Conservation (phyloP, 2,113 vertebrate species). For the Hoplias malabaricus region DNA sequence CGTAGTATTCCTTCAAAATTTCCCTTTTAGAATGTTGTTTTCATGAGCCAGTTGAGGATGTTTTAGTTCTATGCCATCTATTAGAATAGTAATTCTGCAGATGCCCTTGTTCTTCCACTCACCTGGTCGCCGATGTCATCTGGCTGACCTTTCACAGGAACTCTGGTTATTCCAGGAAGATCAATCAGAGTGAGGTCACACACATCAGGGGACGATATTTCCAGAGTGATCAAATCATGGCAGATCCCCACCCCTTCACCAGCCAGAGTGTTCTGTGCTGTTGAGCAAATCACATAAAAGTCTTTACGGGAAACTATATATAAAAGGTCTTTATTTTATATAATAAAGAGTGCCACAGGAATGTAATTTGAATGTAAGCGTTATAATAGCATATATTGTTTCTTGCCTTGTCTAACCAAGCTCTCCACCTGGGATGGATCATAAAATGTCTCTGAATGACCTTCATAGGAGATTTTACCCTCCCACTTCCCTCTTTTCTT, state of each 20-base stretch:
- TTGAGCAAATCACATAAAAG: neutral
- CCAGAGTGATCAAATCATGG: slow-evolving; percentile 68
- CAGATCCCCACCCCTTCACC: slow-evolving; percentile 69
- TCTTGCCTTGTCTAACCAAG: slow-evolving; percentile 35
- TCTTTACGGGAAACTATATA: no score
- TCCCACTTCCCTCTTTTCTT: slow-evolving; percentile 42
- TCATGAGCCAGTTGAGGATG: no score
- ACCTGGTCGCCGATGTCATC: slow-evolving; percentile 76
- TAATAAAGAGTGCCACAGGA: no score
- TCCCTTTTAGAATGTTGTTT: no score
- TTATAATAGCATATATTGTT: neutral
- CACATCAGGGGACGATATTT: slow-evolving; percentile 67
- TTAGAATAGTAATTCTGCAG: neutral
- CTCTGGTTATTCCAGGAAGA: slow-evolving; percentile 80
- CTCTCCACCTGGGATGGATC: slow-evolving; percentile 36
- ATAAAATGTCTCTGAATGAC: slow-evolving; percentile 14
- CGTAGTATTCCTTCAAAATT: no score
- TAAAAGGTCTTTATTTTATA: neutral
- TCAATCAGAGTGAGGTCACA: slow-evolving; percentile 82
- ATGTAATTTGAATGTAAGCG: neutral
- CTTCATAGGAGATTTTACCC: slow-evolving; percentile 31
- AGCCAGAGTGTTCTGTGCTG: slow-evolving; percentile 73
- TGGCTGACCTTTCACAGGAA: slow-evolving; percentile 75
- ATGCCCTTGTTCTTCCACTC: slow-evolving; percentile 16
- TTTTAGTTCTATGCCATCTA: no score